Base-by-base conservation (phyloP, 64 coral and sea anemone genomes). In the Orbicella faveolata region DNA sequence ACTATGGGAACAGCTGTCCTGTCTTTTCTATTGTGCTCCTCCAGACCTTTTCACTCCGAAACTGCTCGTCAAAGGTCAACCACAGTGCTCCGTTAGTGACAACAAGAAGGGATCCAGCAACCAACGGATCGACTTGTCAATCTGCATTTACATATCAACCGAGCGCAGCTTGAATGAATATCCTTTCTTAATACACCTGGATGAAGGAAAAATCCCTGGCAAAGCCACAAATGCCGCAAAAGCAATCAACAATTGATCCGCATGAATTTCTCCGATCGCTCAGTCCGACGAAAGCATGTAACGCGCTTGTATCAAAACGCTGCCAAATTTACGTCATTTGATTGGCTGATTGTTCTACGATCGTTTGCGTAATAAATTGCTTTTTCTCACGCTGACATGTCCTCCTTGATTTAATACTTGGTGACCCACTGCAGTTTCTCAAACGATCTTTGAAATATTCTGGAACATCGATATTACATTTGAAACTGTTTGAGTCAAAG, bases 361-460 rank as follows among this genome's bases (percentile, higher is more conserved):
- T 14, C 37, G 82, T 39, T 83, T 83, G 62, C 82, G 82, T 85
- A 85, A 85, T 85, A 73, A 84, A 85, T 52, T 73, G 63, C 70
- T 73, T 85, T 52, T 85, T 53, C 36, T 37, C 63, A 85, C 37
- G 64, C 66, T 48, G 41, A 48, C 41, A 48, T 48, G 4, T 48
- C 41, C n/a, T n/a, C n/a, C n/a, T n/a, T 48, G 6, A 48, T 48
- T 48, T 3, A 5, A 5, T 70, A 33, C 21, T 26, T 10, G 21
- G 25, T 3, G 20, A 70, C 23, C 30, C 2, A 70, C 25, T 62
- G 18, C 39, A 14, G 65, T 44, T 85, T 70, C 17, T 25, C 9
- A 8, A 52, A 72, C n/a, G 1, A 52, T 72, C 12, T 72, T 1
- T 26, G 35, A 72, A 25, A 44, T 72, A 51, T 34, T 37, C 18